Evolutionary conservation across 2,888 invertebrate species (phyloP), one percentile per base, ranked within the genome.

Genomic region (Caenorhabditis sp.): DNA sequence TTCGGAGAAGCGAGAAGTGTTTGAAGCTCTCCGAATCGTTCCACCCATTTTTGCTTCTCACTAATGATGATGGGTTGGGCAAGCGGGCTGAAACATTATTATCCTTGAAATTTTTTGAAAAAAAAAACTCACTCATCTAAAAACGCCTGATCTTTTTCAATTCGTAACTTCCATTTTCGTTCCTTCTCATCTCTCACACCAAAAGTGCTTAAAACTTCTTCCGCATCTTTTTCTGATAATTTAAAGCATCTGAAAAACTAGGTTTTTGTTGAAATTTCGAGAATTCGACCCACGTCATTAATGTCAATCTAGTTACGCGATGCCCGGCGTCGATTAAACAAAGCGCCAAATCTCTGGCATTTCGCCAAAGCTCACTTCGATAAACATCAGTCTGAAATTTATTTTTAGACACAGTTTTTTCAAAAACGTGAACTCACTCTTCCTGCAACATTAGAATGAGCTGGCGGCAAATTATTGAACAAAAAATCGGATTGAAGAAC

Each of bases 401-500:
- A n/a, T n/a, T n/a, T n/a, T n/a, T n/a, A n/a, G n/a, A n/a, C n/a
- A 50, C 10, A 23, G 2, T 67, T 51, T 49, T 19, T 43, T 23
- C 1, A 26, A 62, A 37, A 12, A n/a, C n/a, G n/a, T n/a, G n/a
- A n/a, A 26, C 66, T 23, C 8, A 75, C 75, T 49, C 68, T 75
- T 66, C 79, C 77, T 1, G 75, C 71, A n/a, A 66, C 65, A 61
- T 75, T 76, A 19, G 70, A 65, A 43, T 77, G 75, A 1, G 77
- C 79, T 23, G 79, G 77, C 6, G 79, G 69, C 19, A 79, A 57
- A 62, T 69, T 69, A 24, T 70, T 55, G 69, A 79, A 79, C 61
- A 79, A 59, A 0, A 66, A 49, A 60, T 67, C 69, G 21, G 79
- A 79, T 12, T 75, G 67, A 14, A 79, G 65, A 17, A 79, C 79